Conservation (phyloP, 1,140 invertebrate species). For the Cheumatopsyche charites region DNA sequence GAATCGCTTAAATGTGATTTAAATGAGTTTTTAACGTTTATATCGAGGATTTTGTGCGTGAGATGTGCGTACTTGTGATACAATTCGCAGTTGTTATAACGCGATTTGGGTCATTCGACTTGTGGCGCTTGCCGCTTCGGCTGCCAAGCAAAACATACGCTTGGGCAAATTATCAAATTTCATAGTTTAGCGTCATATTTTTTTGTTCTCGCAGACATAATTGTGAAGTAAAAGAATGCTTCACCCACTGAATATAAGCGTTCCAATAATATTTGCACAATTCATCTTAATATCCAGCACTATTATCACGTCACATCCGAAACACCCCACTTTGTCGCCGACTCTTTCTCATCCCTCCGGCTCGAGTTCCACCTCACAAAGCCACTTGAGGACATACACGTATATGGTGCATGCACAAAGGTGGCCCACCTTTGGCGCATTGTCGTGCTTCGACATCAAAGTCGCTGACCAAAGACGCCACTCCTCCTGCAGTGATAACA, state of each 20-base stretch:
- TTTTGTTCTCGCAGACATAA: neutral
- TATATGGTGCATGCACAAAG: conserved; percentile 18
- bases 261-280: too few species aligned
- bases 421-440: conserved; percentile 28
- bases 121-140: conserved; percentile 4
- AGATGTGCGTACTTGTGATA: too few species aligned
- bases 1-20: conserved; percentile 9
- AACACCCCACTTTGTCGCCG: conserved; percentile 33
- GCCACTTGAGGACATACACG: neutral
- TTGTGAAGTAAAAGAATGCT: conserved; percentile 16
- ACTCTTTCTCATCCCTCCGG: too few species aligned
- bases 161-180: neutral
- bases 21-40: too few species aligned
- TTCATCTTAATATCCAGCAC: too few species aligned
- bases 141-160: conserved; percentile 1
- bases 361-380: neutral
- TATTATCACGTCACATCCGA: too few species aligned
- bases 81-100: too few species aligned
- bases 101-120: too few species aligned
- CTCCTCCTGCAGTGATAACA: conserved; percentile 23
- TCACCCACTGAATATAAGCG: too few species aligned
- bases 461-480: conserved; percentile 30
- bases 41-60: too few species aligned
- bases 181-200: neutral
- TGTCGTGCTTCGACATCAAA: conserved; percentile 34